Percentiles rank a stretch among this genome's conserved stretches.
These are phyloP conservation scores for Helicolenus hilgendorfi DNA, from an alignment of 2,797 vertebrate genomes.

Conservation along the genomic window DNA sequence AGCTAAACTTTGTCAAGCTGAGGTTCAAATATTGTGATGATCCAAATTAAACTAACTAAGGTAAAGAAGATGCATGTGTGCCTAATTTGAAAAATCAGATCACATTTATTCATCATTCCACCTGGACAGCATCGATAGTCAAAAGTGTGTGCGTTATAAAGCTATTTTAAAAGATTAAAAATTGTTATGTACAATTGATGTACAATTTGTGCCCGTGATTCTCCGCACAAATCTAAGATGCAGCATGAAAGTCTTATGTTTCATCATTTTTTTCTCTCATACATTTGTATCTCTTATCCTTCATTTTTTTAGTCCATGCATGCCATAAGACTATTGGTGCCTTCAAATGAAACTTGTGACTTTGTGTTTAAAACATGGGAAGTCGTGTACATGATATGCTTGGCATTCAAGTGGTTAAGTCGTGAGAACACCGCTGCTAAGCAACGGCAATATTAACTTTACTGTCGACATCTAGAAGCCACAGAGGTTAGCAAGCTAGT, in stretches of 20 bases:
- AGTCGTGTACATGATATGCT: no score
- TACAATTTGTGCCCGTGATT: not conserved
- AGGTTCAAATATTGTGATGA: not conserved
- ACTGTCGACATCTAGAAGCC: no score
- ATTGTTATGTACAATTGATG: no score
- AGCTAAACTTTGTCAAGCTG: not conserved
- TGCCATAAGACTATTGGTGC: not conserved
- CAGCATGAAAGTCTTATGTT: not conserved
- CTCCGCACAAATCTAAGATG: not conserved
- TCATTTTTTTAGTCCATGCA: not conserved
- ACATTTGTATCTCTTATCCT: not conserved
- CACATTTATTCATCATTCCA: not conserved
- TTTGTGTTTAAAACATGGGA: no score
- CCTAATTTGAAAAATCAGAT: not conserved
- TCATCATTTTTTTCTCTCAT: not conserved
- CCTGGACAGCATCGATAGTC: not conserved
- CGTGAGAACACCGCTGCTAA: no score
- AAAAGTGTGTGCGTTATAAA: not conserved
- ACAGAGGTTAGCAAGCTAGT: no score
- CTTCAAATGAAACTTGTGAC: no score
- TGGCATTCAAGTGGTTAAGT: no score
- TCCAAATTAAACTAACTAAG: not conserved
- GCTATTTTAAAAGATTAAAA: not conserved
- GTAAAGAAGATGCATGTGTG: not conserved
- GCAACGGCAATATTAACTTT: no score